Evolutionary conservation across 2,113 vertebrate species (phyloP).

Genomic region (Brachyhypopomus gauderio): DNA sequence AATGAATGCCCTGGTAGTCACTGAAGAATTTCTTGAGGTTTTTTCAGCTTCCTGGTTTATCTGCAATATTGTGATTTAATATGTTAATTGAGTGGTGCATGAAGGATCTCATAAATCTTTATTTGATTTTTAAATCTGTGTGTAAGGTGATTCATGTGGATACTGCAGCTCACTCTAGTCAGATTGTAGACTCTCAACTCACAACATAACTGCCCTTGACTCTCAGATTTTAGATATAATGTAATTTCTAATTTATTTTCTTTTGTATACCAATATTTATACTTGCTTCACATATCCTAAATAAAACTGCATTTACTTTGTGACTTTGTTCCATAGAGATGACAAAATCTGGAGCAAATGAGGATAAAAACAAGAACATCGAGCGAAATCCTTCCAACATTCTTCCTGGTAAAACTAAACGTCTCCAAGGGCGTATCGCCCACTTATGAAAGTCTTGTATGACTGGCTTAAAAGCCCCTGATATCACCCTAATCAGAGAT

Average conservation of each 20-base stretch:
- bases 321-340: conserved; percentile 60
- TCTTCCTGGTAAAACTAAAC: conserved; percentile 80
- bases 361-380: conserved; percentile 86
- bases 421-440: background rate
- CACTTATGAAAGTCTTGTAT: background rate
- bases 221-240: background rate
- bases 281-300: background rate
- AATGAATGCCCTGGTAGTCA: conserved; percentile 16
- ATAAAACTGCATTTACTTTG: background rate
- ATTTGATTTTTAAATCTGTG: background rate
- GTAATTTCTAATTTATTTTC: conserved; percentile 13
- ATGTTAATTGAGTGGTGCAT: background rate
- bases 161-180: background rate
- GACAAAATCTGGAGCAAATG: conserved; percentile 74
- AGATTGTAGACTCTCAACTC: no score
- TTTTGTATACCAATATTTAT: no score
- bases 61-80: background rate
- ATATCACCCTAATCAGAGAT: background rate
- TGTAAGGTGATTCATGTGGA: no score
- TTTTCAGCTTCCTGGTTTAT: background rate
- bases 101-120: background rate
- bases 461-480: background rate
- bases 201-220: no score
- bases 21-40: background rate
- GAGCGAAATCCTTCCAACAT: conserved; percentile 92